Base-by-base conservation (phyloP, 2,888 invertebrate genomes). In the Plebejus melissa region DNA sequence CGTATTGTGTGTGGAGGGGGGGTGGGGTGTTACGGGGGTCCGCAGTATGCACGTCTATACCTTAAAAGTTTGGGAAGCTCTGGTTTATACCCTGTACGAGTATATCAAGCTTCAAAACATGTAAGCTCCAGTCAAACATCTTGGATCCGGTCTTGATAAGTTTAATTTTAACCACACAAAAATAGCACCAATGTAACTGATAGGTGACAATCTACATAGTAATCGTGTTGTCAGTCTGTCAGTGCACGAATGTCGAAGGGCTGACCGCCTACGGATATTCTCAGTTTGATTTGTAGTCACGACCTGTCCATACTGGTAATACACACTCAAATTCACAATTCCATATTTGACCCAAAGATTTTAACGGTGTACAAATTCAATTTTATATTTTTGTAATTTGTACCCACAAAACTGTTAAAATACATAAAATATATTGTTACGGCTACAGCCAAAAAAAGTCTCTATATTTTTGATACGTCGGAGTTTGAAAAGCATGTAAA, bases 401-500 rank as follows among this genome's bases (percentile, higher is more conserved):
- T 50, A 13, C 11, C 13, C 50, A 50, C 3, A 50, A 50, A 50
- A 13, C 50, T 13, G 50, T 50, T 50, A 50, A 50, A 3, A 38
- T 1, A 50, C 11, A 32, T 32, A 32, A 32, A 32, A 32, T 32
- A 50, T 50, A 50, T 0, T 50, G 13, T 13, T 50, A 0, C 50
- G 4, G 50, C 46, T 46, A 46, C 5, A 57, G n/a, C 58, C 22
- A 22, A 58, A 60, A 60, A 9, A 60, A 9, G 60, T 28, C 9
- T 60, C 3, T 60, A 28, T 32, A 65, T 65, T 65, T 65, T 32
- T 65, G 32, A 13, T 16, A 16, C 36, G 32, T 65, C 13, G 13
- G 70, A 5, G 9, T 72, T 54, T 28, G 28, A 71, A 71, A 71
- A 71, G 46, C 46, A 28, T 71, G 22, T 46, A 46, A 54, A 54